Evolutionary conservation across 2,888 invertebrate species (phyloP).

Genomic region (Trisateles emortualis): DNA sequence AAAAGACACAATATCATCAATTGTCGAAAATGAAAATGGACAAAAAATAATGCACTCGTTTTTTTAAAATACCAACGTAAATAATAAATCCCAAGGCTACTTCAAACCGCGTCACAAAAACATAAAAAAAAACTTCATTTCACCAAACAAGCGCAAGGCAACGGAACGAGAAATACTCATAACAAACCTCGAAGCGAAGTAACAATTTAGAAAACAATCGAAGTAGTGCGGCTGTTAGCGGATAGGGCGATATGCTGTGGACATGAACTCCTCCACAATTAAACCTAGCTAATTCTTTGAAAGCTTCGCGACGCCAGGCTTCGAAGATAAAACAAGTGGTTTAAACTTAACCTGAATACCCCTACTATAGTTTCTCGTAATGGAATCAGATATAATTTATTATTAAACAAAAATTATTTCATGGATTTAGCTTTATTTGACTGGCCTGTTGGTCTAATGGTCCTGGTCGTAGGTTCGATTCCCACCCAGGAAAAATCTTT

Average conservation of each 20-base stretch:
- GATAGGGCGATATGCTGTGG: conserved; percentile 35
- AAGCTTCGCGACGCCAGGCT: conserved; percentile 45
- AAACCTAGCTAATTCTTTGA: conserved; percentile 56
- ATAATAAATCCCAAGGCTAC: too few relatives aligned
- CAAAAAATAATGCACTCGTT: too few relatives aligned
- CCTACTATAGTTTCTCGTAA: conserved; percentile 17
- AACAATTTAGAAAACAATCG: conserved; percentile 32
- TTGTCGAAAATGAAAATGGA: too few relatives aligned
- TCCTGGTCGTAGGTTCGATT: too few relatives aligned
- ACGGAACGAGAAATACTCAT: background rate
- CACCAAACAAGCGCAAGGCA: background rate
- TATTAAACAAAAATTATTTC: too few relatives aligned
- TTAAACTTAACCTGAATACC: conserved; percentile 33
- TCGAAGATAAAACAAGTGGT: conserved; percentile 42
- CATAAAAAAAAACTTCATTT: too few relatives aligned
- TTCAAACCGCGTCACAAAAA: background rate
- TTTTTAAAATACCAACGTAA: too few relatives aligned
- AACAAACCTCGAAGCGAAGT: conserved; percentile 8
- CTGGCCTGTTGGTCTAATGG: too few relatives aligned
- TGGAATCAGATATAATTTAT: background rate
- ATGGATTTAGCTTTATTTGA: too few relatives aligned
- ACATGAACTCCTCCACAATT: conserved; percentile 50
- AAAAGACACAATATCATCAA: too few relatives aligned
- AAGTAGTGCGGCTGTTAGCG: conserved; percentile 16
- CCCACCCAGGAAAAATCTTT: too few relatives aligned